Base-by-base conservation (phyloP, 2,797 vertebrate genomes). In the Enteromius fasciolatus region DNA sequence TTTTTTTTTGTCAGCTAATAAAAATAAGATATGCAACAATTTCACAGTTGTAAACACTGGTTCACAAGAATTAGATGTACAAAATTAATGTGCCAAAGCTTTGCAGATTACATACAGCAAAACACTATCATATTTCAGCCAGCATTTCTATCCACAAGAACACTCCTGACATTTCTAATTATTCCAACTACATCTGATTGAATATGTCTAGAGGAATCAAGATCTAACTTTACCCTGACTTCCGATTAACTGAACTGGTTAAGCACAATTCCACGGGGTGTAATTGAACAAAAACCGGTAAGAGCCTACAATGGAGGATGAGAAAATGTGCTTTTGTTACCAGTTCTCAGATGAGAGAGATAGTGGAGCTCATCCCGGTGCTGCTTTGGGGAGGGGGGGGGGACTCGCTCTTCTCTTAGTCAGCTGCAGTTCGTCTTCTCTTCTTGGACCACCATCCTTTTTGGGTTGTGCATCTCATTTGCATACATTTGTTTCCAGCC, bases 381-480 rank as follows among this genome's bases (percentile, higher is more conserved):
- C 94, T 94, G 74, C 39, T 66, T 17, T 44, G 76, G 61, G 91
- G 93, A 94, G 28, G 93, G 94, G 93, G 94, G 52, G 20, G 93
- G 74, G 92, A 91, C 93, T 93, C 82, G 91, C 94, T 96, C 93
- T 94, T 50, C 78, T 94, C 95, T 95, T 95, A 95, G 93, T 95
- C 95, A 95, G 93, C 93, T 93, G 70, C 94, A 91, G 92, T 91
- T 92, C 92, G 93, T 83, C 83, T 83, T 81, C 75, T 72, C n/a
- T 64, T 57, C 67, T 64, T 36, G 50, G 78, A 79, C 80, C 84
- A 87, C 83, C 87, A 86, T 87, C 88, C 86, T 90, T 90, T 93
- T 96, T 96, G 96, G 95, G 95, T 96, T 96, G 95, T 95, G 96
- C 97, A 99, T 98, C 94, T 97, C 94, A 98, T 99, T 98, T 98